Conservation (phyloP, 1,140 invertebrate species). For the Penaeus japonicus region DNA sequence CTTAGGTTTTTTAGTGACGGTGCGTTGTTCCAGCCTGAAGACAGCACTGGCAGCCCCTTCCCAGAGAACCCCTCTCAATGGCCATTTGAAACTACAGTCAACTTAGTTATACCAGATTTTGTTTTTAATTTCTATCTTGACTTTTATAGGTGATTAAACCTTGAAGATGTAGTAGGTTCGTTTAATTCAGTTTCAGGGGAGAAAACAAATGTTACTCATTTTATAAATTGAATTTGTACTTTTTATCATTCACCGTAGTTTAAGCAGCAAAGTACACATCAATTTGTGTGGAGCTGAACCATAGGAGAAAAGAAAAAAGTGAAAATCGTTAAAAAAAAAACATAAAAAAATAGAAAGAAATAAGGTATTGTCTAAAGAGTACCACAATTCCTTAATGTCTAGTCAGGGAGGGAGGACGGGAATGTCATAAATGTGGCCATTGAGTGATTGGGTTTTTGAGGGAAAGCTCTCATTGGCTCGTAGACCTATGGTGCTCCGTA, state of each 20-base stretch:
- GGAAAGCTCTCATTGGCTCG: slow-evolving; percentile 48
- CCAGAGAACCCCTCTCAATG: slow-evolving; percentile 50
- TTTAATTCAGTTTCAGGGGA: background rate
- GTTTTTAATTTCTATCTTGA: background rate
- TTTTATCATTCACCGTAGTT: too few species aligned
- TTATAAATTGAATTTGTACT: background rate
- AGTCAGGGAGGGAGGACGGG: slow-evolving; percentile 48
- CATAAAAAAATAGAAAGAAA: background rate
- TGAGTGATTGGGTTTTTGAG: slow-evolving; percentile 45
- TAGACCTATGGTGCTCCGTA: slow-evolving; percentile 49
- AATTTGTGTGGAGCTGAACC: too few species aligned
- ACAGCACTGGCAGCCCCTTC: slow-evolving; percentile 51
- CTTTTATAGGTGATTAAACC: background rate
- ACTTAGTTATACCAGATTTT: background rate
- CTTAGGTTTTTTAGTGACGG: slow-evolving; percentile 40
- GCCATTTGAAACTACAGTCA: slow-evolving; percentile 26
- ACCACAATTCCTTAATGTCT: slow-evolving; percentile 46
- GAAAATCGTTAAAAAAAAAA: background rate
- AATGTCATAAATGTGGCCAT: slow-evolving; percentile 38
- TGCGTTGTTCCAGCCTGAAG: slow-evolving; percentile 40
- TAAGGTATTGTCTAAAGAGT: background rate
- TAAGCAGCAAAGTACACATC: too few species aligned
- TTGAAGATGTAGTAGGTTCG: background rate
- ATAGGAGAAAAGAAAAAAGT: background rate
- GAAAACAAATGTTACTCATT: slow-evolving; percentile 13